A percentile compares a stretch with the other conserved stretches of the same genome.
These are phyloP conservation scores for Gastrophryne carolinensis DNA, from an alignment of 2,797 vertebrate genomes.

Conservation along the genomic window DNA sequence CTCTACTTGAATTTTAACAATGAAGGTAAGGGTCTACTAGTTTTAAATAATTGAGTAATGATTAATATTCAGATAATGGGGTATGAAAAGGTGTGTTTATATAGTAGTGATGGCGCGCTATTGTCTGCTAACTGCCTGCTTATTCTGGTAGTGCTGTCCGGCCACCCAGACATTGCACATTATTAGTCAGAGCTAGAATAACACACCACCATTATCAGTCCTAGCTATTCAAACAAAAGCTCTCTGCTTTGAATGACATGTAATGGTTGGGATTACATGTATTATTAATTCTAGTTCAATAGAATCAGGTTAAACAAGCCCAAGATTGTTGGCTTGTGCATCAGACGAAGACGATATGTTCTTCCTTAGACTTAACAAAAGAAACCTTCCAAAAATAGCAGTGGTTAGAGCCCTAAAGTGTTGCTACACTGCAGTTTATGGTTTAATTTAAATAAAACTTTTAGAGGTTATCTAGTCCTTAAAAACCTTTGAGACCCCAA, in stretches of 20 bases:
- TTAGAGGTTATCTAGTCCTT: too few species aligned
- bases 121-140: not conserved
- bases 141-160: not conserved
- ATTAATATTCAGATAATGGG: not conserved
- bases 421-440: too few species aligned
- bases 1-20: slow-evolving; percentile 98
- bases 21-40: slow-evolving; percentile 76
- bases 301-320: too few species aligned
- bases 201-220: not conserved
- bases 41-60: not conserved
- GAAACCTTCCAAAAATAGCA: too few species aligned
- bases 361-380: too few species aligned
- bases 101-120: not conserved
- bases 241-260: slow-evolving; percentile 4
- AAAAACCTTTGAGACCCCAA: too few species aligned
- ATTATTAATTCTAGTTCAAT: too few species aligned
- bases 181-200: not conserved
- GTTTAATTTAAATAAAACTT: too few species aligned
- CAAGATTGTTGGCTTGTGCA: too few species aligned
- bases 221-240: not conserved
- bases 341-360: too few species aligned
- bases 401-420: too few species aligned
- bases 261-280: slow-evolving; percentile 28
- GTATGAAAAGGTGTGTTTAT: not conserved
- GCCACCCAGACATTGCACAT: slow-evolving; percentile 14